Base-by-base conservation (phyloP, 2,797 vertebrate genomes). In the Australoheros facetus region DNA sequence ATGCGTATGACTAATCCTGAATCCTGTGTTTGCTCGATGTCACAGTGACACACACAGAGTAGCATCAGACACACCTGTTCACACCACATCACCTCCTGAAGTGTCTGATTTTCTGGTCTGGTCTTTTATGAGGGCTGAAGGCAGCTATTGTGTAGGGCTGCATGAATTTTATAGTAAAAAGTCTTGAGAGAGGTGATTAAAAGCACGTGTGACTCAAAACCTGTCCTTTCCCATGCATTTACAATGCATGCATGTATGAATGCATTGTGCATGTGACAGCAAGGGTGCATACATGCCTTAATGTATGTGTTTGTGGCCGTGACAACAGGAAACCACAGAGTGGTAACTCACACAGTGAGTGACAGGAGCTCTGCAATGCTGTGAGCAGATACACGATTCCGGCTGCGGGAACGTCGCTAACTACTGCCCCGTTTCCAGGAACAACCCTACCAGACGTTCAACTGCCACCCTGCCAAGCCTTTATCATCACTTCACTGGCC, bases 391-490 rank as follows among this genome's bases (percentile, higher is more conserved):
- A 87, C 56, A 80, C 42, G 28, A 80, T 73, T 75, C 64, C 0
- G 12, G 30, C 56, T 39, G 51, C 79, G 54, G 77, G 42, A 3
- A 74, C 23, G 11, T 34, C 0, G 16, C 71, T 75, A 83, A 73
- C 84, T 83, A 83, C 82, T 81, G 80, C 72, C 56, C 45, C 17
- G 60, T 73, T 85, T 89, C 80, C 77, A 90, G 80, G 82, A 91
- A 91, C 56, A 73, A 80, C 80, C 53, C 30, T 76, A 83, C n/a
- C 45, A 81, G 81, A 88, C 34, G 90, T 92, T 94, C 86, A 95
- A 94, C 95, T 42, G 91, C 90, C 92, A 91, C n/a, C 73, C 82
- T 83, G 87, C 77, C 82, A 87, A 42, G 56, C 39, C 79, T 89
- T 93, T 93, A 94, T 95, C 93, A 89, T 71, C 30, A 54, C 69